Evolutionary conservation across 1,140 invertebrate species (phyloP).

Genomic region (Hesperophylax magnus): DNA sequence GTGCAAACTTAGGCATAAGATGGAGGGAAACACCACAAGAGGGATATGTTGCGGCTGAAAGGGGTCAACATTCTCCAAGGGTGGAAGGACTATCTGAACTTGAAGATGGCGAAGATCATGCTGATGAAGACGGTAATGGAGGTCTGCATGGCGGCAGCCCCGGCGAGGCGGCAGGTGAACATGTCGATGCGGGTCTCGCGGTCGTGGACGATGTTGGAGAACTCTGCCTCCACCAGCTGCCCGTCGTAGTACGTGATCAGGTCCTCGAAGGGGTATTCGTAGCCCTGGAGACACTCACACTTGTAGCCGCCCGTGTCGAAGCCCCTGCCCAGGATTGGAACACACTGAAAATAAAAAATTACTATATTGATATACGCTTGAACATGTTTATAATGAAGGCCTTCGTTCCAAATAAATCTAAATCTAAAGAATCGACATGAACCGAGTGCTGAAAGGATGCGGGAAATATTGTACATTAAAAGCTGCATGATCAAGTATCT

Average conservation of each 20-base stretch:
- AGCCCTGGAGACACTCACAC: conserved; percentile 97
- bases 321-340: conserved; percentile 91
- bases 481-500: too few species aligned
- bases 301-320: conserved; percentile 97
- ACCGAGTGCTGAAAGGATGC: too few species aligned
- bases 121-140: conserved; percentile 61
- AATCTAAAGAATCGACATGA: too few species aligned
- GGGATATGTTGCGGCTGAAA: too few species aligned
- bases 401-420: too few species aligned
- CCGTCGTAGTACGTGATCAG: conserved; percentile 96
- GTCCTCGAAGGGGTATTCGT: conserved; percentile 97
- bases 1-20: too few species aligned
- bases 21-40: too few species aligned
- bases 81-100: conserved; percentile 31
- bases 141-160: conserved; percentile 76
- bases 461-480: too few species aligned
- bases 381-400: too few species aligned
- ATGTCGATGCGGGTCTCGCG: conserved; percentile 87
- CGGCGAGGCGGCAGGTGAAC: conserved; percentile 93
- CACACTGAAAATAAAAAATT: conserved; percentile 80
- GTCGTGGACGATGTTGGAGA: conserved; percentile 86
- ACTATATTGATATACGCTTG: too few species aligned
- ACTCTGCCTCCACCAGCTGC: conserved; percentile 95
- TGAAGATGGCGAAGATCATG: conserved; percentile 49
- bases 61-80: too few species aligned